A percentile compares a stretch with the other conserved stretches of the same genome.
Evolutionary conservation across 2,797 vertebrate species (phyloP).

Genomic region (Apogon talboti): DNA sequence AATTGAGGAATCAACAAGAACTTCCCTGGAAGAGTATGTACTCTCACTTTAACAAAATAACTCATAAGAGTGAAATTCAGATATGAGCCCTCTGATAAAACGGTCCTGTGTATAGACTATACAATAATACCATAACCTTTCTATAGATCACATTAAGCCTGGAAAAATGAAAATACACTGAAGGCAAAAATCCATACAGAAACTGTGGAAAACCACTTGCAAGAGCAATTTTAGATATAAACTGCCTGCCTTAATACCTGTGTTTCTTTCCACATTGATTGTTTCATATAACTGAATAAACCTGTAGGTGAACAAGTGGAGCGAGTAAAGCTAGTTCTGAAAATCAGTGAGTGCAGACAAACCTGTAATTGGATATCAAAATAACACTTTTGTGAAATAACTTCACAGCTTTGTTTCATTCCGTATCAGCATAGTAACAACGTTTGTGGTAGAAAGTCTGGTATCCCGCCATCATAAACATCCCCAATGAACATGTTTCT

Average conservation of each 20-base stretch:
- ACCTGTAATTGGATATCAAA: not conserved
- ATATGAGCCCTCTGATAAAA: conserved; percentile 23
- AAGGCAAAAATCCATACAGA: conserved; percentile 19
- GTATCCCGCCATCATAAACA: too few species aligned
- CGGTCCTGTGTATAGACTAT: not conserved
- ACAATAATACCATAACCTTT: conserved; percentile 23
- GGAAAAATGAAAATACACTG: not conserved
- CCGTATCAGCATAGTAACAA: not conserved
- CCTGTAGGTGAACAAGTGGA: conserved; percentile 1
- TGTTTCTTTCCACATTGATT: not conserved
- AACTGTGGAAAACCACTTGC: not conserved
- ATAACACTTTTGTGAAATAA: conserved; percentile 4
- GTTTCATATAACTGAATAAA: conserved; percentile 11
- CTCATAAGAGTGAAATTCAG: conserved; percentile 9
- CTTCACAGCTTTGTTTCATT: not conserved
- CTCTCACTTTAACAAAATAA: conserved; percentile 35
- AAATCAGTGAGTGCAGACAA: not conserved
- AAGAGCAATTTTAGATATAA: conserved; percentile 15
- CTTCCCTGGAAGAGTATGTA: not conserved
- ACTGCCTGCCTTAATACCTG: not conserved
- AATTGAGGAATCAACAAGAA: conserved; percentile 2
- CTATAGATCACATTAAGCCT: conserved; percentile 10
- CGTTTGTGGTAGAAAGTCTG: too few species aligned
- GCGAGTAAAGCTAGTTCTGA: not conserved
- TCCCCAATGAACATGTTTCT: not conserved